Conservation (phyloP, 1,140 invertebrate genomes). For the Rhyacophila brunnea region DNA sequence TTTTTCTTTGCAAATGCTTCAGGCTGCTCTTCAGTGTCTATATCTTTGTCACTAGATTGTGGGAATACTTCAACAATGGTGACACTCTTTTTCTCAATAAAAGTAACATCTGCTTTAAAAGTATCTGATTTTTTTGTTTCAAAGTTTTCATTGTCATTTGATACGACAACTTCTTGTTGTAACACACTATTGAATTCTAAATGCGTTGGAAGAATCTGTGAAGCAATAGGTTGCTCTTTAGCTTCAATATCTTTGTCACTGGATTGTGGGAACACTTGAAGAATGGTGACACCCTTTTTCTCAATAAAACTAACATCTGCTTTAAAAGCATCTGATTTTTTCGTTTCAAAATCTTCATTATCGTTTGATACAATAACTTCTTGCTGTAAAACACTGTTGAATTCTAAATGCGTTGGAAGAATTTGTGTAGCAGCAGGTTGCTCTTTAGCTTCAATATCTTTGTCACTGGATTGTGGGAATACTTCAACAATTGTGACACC, state of each 20-base stretch:
- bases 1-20: conserved; percentile 8
- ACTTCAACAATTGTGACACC: not conserved
- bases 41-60: not conserved
- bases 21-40: not conserved
- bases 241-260: not conserved
- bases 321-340: conserved; percentile 2
- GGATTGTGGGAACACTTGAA: not conserved
- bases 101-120: not conserved
- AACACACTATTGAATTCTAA: conserved; percentile 7
- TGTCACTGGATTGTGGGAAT: not conserved
- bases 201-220: conserved; percentile 6
- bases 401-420: conserved; percentile 9
- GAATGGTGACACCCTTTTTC: not conserved
- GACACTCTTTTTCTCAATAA: conserved; percentile 1
- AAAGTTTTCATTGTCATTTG: not conserved
- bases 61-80: not conserved
- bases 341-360: not conserved
- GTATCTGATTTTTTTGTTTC: conserved; percentile 1
- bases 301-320: conserved; percentile 1
- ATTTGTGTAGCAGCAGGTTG: conserved; percentile 2
- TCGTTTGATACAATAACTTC: not conserved
- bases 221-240: not conserved
- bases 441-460: not conserved
- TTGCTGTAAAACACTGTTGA: conserved; percentile 12
- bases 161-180: conserved; percentile 11